Evolutionary conservation across 2,888 invertebrate species (phyloP), one percentile per base, ranked within the genome.

Genomic region (Drosophila kanekoi): DNA sequence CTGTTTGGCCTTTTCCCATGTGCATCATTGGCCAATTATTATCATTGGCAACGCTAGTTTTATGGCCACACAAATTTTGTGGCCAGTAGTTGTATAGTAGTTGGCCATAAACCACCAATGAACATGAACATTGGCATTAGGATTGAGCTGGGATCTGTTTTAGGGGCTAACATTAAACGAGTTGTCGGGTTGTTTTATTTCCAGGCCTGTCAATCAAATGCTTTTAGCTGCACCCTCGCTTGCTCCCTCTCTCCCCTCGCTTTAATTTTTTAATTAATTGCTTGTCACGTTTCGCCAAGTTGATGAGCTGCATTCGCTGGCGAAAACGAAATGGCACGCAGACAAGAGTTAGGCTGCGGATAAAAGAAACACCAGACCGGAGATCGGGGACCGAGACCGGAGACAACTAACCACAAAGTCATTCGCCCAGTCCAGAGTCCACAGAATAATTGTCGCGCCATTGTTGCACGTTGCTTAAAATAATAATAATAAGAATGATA

Each of bases 251-350:
- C 14, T 8, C 40, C 20, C 45, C 61, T 43, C 52, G 70, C 47
- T 68, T 79, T 80, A 85, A 85, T 85, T 85, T 85, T 85, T 85
- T 88, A 85, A 85, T 85, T 87, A 85, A 85, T 85, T 85, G 85
- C 89, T 81, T 77, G 85, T 88, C 85, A 85, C 85, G 85, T 81
- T 73, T 67, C 58, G 63, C 72, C 65, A 61, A 67, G 58, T 79
- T 74, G 79, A 79, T 67, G 79, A 60, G 75, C 64, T 61, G 68
- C 78, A 72, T 72, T 68, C 66, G 51, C 61, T 51, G 48, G 75
- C 63, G 75, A 72, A 79, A 83, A 79, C 74, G 79, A 83, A 83
- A 85, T 87, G 83, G 79, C 81, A 82, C 65, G 72, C 63, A 49
- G 41, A 32, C 41, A 9, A 18, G 18, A 32, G 38, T n/a, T 8